Percentiles rank a stretch among this genome's conserved stretches.
These are phyloP conservation scores for Phasianus colchicus DNA, from an alignment of 2,113 vertebrate species.

Conservation along the genomic window DNA sequence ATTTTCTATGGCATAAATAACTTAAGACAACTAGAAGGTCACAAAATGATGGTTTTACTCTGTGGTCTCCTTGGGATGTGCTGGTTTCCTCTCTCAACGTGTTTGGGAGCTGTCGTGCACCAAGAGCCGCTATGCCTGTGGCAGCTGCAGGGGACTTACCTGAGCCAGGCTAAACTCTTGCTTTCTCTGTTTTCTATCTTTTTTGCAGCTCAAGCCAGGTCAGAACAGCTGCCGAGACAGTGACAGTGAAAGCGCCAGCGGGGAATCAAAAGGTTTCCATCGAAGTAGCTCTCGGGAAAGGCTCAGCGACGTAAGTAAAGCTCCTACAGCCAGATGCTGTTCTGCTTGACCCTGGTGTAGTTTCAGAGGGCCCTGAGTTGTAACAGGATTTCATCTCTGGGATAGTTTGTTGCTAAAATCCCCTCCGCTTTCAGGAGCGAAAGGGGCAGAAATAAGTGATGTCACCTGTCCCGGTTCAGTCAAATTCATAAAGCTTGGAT, in stretches of 20 bases:
- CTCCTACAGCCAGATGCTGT: neutral
- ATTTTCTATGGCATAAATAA: neutral
- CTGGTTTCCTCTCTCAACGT: neutral
- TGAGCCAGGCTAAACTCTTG: neutral
- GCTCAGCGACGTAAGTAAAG: slow-evolving; percentile 91
- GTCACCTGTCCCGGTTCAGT: neutral
- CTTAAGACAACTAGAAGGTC: neutral
- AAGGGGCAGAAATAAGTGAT: neutral
- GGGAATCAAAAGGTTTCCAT: slow-evolving; percentile 88
- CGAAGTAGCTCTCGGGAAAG: slow-evolving; percentile 91
- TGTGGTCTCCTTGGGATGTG: neutral
- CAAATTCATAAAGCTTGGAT: neutral
- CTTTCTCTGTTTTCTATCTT: slow-evolving; percentile 19
- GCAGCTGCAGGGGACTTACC: neutral
- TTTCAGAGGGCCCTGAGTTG: neutral
- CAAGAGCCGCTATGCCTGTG: accelerated
- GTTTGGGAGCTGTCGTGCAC: accelerated
- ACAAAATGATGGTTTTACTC: neutral
- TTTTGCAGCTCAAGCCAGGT: slow-evolving; percentile 88
- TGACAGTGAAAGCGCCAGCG: slow-evolving; percentile 90
- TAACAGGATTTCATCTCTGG: neutral
- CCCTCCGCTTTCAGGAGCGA: neutral
- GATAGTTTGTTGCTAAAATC: neutral
- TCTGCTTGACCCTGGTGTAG: neutral
- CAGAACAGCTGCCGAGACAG: slow-evolving; percentile 93